A percentile compares a stretch with the other conserved stretches of the same genome.
Evolutionary conservation across 2,113 vertebrate species (phyloP).

Genomic region (Anolis sagrei): DNA sequence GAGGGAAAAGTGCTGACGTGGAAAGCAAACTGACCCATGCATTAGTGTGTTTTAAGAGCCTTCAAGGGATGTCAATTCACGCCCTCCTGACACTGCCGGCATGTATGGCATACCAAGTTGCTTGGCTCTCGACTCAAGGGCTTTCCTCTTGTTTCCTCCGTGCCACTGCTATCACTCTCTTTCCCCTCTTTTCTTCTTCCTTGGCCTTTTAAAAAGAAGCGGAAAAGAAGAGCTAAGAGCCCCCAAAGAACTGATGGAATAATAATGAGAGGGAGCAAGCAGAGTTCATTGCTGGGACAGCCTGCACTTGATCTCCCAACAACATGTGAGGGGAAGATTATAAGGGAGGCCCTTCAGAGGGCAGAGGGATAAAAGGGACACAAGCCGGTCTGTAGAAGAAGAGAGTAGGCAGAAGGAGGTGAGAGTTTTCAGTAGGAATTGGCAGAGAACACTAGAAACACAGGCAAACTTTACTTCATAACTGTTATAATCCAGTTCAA

Average conservation of each 20-base stretch:
- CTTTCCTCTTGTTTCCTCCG: background rate
- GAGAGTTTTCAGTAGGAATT: background rate
- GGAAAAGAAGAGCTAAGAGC: background rate
- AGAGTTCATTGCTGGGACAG: constrained; percentile 27
- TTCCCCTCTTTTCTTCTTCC: background rate
- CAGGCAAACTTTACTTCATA: too few relatives aligned
- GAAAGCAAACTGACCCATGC: background rate
- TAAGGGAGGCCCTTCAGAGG: background rate
- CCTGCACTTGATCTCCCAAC: constrained; percentile 9
- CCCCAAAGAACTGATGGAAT: constrained; percentile 26
- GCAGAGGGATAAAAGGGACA: background rate
- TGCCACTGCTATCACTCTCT: background rate
- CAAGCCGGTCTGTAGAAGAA: background rate
- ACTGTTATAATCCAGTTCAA: too few relatives aligned
- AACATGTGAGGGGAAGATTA: background rate
- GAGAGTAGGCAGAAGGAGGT: constrained; percentile 8
- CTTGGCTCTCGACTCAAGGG: background rate
- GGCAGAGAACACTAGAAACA: background rate
- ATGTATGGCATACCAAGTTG: background rate
- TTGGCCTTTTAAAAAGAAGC: background rate
- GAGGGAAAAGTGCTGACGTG: background rate
- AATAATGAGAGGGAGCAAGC: background rate
- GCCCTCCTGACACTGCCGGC: background rate
- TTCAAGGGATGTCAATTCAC: background rate
- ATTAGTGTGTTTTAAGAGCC: background rate